A percentile compares a stretch with the other conserved stretches of the same genome.
Evolutionary conservation across 2,797 vertebrate genomes (phyloP).

Genomic region (Gastrophryne carolinensis): DNA sequence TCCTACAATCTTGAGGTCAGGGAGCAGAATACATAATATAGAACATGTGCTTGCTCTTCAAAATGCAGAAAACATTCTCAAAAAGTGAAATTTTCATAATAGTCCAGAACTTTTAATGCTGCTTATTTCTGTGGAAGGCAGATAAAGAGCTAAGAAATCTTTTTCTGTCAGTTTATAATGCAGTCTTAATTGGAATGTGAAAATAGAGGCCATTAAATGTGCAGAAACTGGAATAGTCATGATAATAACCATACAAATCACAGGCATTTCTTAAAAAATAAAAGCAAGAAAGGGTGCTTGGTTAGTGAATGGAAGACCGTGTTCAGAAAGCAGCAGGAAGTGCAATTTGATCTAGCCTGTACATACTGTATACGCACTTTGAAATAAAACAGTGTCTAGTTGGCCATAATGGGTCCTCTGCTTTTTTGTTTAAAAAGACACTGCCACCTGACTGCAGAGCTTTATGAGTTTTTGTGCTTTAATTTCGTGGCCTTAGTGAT

Average conservation of each 20-base stretch:
- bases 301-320: not conserved
- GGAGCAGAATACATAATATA: constrained; percentile 2
- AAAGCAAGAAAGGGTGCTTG: not conserved
- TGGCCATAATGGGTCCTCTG: not conserved
- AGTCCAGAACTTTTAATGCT: not conserved
- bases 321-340: not conserved
- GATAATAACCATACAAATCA: constrained; percentile 22
- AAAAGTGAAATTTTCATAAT: constrained; percentile 2
- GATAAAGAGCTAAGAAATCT: not conserved
- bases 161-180: constrained; percentile 9
- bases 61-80: not conserved
- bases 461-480: too few species aligned
- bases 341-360: not conserved
- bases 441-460: too few species aligned
- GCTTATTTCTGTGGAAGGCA: not conserved
- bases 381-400: not conserved
- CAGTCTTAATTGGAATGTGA: constrained; percentile 1
- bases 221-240: not conserved
- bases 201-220: constrained; percentile 21
- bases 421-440: not conserved
- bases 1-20: constrained; percentile 23
- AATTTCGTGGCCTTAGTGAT: too few species aligned
- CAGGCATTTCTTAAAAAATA: not conserved
- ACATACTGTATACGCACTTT: not conserved
- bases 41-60: constrained; percentile 19